phyloP scores from a whole-genome alignment of 2,797 vertebrate species.

The Brotula barbata region DNA sequence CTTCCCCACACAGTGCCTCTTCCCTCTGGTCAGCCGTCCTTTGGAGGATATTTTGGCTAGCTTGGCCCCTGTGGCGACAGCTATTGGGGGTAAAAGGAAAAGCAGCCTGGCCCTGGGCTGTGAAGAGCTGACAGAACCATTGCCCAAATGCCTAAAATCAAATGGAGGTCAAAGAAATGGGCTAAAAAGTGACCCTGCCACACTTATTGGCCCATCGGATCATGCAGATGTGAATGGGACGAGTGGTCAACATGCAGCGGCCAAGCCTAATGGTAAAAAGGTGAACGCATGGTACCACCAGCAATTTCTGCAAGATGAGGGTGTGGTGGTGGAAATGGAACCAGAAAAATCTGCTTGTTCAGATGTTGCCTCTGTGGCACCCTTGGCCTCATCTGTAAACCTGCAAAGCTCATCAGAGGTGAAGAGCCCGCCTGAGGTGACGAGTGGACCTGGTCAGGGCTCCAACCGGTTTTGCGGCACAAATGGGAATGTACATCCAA shows the following conservation, averaged over 20 bases:
- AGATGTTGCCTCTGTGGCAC: background rate
- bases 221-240: background rate
- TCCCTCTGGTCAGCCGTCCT: conserved; percentile 88
- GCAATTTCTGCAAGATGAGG: conserved; percentile 1
- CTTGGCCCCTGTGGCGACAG: conserved; percentile 50
- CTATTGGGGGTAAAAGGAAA: conserved; percentile 62
- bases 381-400: background rate
- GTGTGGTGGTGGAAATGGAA: background rate
- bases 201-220: background rate
- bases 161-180: conserved; percentile 10
- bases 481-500: background rate
- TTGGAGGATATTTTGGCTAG: conserved; percentile 83
- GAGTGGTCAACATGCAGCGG: conserved; percentile 16
- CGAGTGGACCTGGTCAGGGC: conserved; percentile 1
- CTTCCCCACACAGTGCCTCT: conserved; percentile 85
- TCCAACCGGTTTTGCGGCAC: conserved; percentile 1
- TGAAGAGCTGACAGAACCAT: conserved; percentile 25
- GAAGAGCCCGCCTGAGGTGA: background rate
- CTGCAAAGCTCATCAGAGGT: conserved; percentile 16
- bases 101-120: conserved; percentile 17
- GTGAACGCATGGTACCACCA: conserved; percentile 23
- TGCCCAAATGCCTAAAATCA: conserved; percentile 52
- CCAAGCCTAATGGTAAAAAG: conserved; percentile 5
- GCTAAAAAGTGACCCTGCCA: conserved; percentile 1
- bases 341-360: background rate